Conservation (phyloP, 2,888 invertebrate species). For the Brenthis ino region DNA sequence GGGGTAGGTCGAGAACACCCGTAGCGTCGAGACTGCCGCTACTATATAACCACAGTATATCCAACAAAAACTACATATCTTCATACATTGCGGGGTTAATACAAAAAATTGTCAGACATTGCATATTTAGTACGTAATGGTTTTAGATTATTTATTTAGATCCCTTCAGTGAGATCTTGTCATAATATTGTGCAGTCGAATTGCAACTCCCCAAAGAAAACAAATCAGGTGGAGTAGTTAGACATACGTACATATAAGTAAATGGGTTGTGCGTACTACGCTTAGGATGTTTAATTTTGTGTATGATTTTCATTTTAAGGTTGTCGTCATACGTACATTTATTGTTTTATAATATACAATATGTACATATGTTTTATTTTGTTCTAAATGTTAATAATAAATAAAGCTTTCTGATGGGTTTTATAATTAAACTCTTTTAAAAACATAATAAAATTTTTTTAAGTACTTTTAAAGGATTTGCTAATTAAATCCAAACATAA, state of each 20-base stretch:
- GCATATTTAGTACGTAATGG: constrained; percentile 44
- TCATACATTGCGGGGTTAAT: constrained; percentile 44
- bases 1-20: constrained; percentile 70
- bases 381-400: neutral
- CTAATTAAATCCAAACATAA: constrained; percentile 35
- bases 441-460: neutral
- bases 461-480: neutral
- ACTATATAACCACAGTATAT: constrained; percentile 43
- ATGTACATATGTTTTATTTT: neutral
- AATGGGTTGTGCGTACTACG: constrained; percentile 31
- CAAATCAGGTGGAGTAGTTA: constrained; percentile 55
- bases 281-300: constrained; percentile 9
- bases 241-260: constrained; percentile 24
- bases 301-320: constrained; percentile 1
- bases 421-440: neutral
- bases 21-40: constrained; percentile 58
- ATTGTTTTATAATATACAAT: neutral
- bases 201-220: constrained; percentile 69
- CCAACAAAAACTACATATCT: neutral
- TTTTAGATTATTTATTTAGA: constrained; percentile 18
- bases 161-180: constrained; percentile 23
- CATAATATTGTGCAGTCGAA: constrained; percentile 59
- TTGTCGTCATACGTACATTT: neutral
- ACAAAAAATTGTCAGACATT: fast-evolving
- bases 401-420: neutral